Evolutionary conservation across 2,797 vertebrate genomes (phyloP).

Genomic region (Cynopterus sphinx): DNA sequence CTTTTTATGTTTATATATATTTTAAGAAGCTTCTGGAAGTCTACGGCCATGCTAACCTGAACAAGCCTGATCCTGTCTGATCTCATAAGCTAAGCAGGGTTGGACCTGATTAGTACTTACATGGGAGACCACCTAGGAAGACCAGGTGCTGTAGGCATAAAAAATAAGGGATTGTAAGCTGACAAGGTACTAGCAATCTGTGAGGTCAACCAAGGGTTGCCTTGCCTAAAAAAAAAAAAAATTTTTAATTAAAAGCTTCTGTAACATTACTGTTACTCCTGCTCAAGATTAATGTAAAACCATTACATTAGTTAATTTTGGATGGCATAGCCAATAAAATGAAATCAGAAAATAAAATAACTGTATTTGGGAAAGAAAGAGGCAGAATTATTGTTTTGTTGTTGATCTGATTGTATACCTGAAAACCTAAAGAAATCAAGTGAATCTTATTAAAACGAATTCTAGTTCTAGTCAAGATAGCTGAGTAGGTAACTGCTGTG

Average conservation of each 20-base stretch:
- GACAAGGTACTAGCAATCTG: no score
- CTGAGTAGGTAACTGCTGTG: no score
- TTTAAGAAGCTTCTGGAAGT: neutral
- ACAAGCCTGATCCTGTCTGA: no score
- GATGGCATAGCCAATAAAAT: neutral
- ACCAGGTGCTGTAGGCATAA: no score
- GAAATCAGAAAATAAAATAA: neutral
- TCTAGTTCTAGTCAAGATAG: no score
- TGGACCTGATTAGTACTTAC: no score
- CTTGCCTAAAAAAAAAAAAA: no score
- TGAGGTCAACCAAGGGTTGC: no score
- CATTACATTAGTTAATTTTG: neutral
- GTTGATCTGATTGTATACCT: neutral
- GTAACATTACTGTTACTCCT: neutral
- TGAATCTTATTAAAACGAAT: neutral
- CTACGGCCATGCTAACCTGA: no score
- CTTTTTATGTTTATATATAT: neutral
- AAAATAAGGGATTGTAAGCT: no score
- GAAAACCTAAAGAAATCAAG: neutral
- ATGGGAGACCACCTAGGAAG: no score
- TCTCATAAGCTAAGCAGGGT: no score
- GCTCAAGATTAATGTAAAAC: neutral
- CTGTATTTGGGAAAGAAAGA: neutral
- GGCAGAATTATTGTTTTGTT: neutral
- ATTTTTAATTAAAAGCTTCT: neutral